Evolutionary conservation across 2,113 vertebrate species (phyloP).

Genomic region (Neodontobutis hainanensis): DNA sequence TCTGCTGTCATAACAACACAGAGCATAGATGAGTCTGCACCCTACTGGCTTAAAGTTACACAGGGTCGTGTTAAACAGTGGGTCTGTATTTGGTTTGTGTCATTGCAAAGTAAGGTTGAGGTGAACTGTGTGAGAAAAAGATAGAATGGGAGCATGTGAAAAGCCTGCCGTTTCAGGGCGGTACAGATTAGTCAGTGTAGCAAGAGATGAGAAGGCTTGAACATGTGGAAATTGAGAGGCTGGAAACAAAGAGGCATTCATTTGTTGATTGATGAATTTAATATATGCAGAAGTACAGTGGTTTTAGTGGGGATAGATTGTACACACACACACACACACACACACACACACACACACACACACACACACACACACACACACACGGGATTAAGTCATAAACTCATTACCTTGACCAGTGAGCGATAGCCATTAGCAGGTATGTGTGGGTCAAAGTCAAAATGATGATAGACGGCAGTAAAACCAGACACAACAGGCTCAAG

Average conservation of each 20-base stretch:
- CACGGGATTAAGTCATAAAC: too few species aligned
- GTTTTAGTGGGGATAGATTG: conserved; percentile 39
- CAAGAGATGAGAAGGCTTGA: conserved; percentile 42
- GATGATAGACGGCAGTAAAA: conserved; percentile 82
- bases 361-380: too few species aligned
- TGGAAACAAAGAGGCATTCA: conserved; percentile 42
- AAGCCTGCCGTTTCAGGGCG: conserved; percentile 36
- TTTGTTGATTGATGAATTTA: conserved; percentile 52
- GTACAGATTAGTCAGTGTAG: conserved; percentile 46
- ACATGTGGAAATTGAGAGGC: conserved; percentile 43
- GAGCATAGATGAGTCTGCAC: too few species aligned
- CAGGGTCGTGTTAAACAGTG: too few species aligned
- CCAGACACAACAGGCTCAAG: conserved; percentile 82
- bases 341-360: too few species aligned
- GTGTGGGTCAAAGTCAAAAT: conserved; percentile 89
- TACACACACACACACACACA: too few species aligned
- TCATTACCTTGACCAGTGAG: conserved; percentile 85
- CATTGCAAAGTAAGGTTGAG: conserved; percentile 12
- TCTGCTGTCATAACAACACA: too few species aligned
- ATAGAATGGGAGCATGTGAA: conserved; percentile 35
- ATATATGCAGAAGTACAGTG: conserved; percentile 51
- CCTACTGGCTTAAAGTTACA: too few species aligned
- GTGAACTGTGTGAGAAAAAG: conserved; percentile 12
- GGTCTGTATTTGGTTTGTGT: too few species aligned
- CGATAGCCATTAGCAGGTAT: conserved; percentile 91